Evolutionary conservation across 2,113 vertebrate genomes (phyloP).

Genomic region (Anarhynchus alexandrinus): DNA sequence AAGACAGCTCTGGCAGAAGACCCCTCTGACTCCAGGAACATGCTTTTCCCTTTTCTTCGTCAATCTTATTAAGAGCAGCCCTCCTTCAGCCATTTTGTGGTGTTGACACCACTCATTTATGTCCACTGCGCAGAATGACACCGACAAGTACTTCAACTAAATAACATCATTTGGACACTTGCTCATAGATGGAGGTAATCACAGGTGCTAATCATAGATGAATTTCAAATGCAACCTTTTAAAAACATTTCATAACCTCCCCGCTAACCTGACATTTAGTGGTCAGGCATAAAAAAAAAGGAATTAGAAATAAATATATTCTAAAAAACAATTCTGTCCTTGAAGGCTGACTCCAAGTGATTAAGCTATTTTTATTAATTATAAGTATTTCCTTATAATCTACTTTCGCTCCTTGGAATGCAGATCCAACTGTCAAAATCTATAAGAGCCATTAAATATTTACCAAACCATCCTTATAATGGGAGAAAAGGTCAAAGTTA

Average conservation of each 20-base stretch:
- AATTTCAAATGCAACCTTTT: neutral
- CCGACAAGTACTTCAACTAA: neutral
- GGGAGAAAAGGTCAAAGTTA: constrained; percentile 83
- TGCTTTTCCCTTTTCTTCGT: neutral
- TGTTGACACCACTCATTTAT: neutral
- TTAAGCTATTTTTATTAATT: constrained; percentile 66
- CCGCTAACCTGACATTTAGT: neutral
- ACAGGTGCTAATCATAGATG: neutral
- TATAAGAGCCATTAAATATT: constrained; percentile 81
- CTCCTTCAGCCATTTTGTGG: constrained; percentile 41
- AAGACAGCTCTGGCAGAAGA: constrained; percentile 54
- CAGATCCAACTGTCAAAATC: constrained; percentile 70
- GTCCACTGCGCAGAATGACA: neutral
- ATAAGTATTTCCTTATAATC: neutral
- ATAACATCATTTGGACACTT: neutral
- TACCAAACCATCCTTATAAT: constrained; percentile 74
- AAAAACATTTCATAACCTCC: neutral
- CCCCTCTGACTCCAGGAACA: neutral
- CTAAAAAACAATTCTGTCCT: neutral
- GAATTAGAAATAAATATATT: neutral
- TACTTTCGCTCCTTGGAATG: constrained; percentile 61
- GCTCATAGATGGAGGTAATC: neutral
- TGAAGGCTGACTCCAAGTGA: constrained; percentile 6
- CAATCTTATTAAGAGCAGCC: neutral
- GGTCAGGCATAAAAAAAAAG: neutral